A percentile compares a stretch with the other conserved stretches of the same genome.
phyloP scores from a whole-genome alignment of 2,797 vertebrate genomes.

The Molossus molossus region DNA sequence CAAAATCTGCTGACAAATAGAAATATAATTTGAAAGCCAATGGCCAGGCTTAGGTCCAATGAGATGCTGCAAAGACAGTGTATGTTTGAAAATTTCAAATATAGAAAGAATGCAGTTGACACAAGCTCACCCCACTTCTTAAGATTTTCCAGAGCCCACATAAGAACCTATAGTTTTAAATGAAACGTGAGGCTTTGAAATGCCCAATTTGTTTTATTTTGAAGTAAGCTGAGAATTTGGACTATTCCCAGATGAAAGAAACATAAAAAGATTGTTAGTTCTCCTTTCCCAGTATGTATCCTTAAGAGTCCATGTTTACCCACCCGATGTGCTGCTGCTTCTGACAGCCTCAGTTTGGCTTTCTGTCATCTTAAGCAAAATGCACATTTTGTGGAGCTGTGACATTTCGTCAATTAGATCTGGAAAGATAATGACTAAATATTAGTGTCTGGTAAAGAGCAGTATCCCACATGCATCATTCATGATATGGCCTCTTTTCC shows the following conservation, averaged over 20 bases:
- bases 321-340: not conserved
- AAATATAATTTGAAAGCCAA: conserved; percentile 39
- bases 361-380: not conserved
- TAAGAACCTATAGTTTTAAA: not conserved
- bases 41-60: not conserved
- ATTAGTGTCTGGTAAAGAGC: not conserved
- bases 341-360: not conserved
- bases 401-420: conserved; percentile 52
- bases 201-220: not conserved
- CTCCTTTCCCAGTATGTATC: not conserved
- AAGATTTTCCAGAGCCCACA: not conserved
- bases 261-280: not conserved
- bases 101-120: not conserved
- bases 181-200: not conserved
- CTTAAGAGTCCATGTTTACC: not conserved
- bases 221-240: not conserved
- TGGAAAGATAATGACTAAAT: conserved; percentile 51
- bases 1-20: not conserved
- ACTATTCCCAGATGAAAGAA: not conserved
- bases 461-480: not conserved
- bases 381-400: not conserved
- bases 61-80: not conserved
- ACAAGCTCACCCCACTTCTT: not conserved
- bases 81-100: not conserved
- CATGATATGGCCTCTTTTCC: not conserved